Evolutionary conservation across 1,140 invertebrate genomes (phyloP).

Genomic region (Drosophila serrata): DNA sequence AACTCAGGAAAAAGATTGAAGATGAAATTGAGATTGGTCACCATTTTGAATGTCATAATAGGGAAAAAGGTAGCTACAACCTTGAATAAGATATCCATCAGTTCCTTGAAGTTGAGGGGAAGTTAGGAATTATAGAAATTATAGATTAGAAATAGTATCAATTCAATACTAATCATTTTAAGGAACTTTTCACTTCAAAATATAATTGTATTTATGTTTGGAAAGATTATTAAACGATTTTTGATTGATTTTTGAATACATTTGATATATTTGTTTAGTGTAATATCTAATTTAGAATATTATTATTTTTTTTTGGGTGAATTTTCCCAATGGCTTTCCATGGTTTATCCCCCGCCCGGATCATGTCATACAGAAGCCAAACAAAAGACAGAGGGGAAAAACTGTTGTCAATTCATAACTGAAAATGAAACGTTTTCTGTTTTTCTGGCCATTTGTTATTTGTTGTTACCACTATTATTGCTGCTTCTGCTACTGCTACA

Average conservation of each 20-base stretch:
- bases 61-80: no score
- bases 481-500: constrained; percentile 15
- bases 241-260: background rate
- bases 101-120: background rate
- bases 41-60: background rate
- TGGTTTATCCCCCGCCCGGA: background rate
- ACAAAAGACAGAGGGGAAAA: constrained; percentile 45
- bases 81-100: background rate
- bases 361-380: constrained; percentile 16
- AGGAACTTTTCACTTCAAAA: background rate
- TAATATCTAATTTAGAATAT: no score
- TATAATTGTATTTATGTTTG: background rate
- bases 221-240: background rate
- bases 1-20: background rate
- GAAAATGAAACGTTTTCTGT: constrained; percentile 74
- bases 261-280: background rate
- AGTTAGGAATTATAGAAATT: background rate
- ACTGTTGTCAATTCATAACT: constrained; percentile 74
- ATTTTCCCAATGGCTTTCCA: constrained; percentile 5
- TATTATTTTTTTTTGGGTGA: background rate
- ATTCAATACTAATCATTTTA: no score
- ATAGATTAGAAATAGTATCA: background rate
- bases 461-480: constrained; percentile 54
- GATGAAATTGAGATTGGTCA: background rate
- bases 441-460: constrained; percentile 36